Conservation (phyloP, 2,113 vertebrate species). For the Penelope pileata region DNA sequence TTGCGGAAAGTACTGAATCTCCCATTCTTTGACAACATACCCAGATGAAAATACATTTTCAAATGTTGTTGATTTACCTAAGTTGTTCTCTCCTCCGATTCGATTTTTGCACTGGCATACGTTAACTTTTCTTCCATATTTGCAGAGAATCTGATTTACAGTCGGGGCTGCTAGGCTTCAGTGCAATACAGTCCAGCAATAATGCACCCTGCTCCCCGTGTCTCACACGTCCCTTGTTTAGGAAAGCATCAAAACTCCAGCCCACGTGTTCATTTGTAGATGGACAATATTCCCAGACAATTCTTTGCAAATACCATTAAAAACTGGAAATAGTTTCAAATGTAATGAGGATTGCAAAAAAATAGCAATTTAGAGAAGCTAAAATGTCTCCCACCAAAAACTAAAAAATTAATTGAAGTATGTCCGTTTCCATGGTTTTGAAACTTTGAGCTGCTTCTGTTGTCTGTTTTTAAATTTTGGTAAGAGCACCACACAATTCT, state of each 20-base stretch:
- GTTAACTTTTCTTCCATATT: not conserved
- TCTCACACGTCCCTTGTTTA: not conserved
- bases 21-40: not conserved
- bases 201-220: not conserved
- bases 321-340: not conserved
- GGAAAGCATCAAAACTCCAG: not conserved
- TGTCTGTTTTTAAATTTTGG: not conserved
- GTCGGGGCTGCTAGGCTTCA: not conserved
- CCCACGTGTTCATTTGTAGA: not conserved
- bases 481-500: not conserved
- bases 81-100: not conserved
- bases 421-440: not conserved
- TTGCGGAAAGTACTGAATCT: not conserved
- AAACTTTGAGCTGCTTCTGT: not conserved
- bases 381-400: not conserved
- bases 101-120: not conserved
- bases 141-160: not conserved
- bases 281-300: not conserved
- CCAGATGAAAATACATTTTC: not conserved
- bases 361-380: not conserved
- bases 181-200: not conserved
- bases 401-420: not conserved
- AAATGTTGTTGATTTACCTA: conserved; percentile 3
- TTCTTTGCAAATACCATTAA: not conserved
- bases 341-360: not conserved